phyloP scores from a whole-genome alignment of 2,888 invertebrate species.

The Rotaria macrura region DNA sequence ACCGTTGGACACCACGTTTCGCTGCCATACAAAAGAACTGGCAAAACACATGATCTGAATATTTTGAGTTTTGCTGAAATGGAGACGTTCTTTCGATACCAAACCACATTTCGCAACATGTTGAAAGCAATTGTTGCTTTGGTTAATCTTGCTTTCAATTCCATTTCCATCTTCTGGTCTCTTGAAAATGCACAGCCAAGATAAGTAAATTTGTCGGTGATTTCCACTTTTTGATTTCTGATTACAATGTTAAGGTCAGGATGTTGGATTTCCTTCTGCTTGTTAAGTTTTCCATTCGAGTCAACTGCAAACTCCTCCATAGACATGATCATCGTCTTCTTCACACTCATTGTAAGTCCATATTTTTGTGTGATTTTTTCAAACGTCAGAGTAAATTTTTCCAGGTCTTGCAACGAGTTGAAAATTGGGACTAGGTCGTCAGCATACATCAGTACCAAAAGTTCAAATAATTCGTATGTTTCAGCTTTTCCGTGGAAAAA shows the following conservation, averaged over 20 bases:
- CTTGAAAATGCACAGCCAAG: too few relatives aligned
- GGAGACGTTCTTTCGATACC: too few relatives aligned
- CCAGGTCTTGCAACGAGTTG: not conserved
- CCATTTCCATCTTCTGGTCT: too few relatives aligned
- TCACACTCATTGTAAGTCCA: not conserved
- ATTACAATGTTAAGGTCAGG: not conserved
- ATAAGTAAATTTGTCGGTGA: too few relatives aligned
- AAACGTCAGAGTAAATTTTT: not conserved
- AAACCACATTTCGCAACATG: too few relatives aligned
- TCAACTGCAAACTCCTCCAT: not conserved
- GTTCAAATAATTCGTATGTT: not conserved
- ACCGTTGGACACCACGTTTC: too few relatives aligned
- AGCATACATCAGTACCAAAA: not conserved
- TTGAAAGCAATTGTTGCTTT: too few relatives aligned
- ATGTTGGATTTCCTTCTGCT: not conserved
- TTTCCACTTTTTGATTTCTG: too few relatives aligned
- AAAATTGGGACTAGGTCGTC: not conserved
- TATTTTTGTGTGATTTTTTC: conserved; percentile 1
- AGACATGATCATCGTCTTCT: not conserved
- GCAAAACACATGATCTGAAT: too few relatives aligned
- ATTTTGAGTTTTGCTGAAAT: too few relatives aligned
- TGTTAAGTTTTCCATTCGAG: not conserved
- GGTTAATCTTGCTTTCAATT: too few relatives aligned
- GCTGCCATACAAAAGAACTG: too few relatives aligned
- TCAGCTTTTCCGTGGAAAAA: not conserved